phyloP scores from a whole-genome alignment of 2,113 vertebrate genomes.

The Nothoprocta pentlandii region DNA sequence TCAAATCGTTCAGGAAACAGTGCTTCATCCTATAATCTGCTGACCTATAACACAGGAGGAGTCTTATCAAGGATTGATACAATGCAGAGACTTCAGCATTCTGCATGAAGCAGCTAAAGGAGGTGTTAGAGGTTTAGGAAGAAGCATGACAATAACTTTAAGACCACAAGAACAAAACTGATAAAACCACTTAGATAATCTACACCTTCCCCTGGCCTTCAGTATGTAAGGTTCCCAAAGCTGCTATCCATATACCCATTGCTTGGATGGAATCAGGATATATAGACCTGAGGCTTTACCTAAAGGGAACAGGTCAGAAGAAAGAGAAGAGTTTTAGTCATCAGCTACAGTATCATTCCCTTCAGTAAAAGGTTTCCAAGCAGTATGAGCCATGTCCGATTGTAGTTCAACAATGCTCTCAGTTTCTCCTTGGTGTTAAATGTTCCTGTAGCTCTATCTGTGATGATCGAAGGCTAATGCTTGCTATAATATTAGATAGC shows the following conservation, averaged over 20 bases:
- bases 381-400: rapidly evolving
- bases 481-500: not conserved
- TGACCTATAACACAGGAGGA: not conserved
- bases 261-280: too few relatives aligned
- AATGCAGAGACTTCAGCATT: not conserved
- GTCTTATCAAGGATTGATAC: not conserved
- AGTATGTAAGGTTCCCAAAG: too few relatives aligned
- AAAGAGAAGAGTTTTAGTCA: not conserved
- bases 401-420: not conserved
- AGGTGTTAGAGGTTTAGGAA: too few relatives aligned
- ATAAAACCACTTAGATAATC: too few relatives aligned
- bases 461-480: not conserved
- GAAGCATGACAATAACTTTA: too few relatives aligned
- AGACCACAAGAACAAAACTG: too few relatives aligned
- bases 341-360: not conserved
- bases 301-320: too few relatives aligned
- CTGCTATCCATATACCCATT: too few relatives aligned
- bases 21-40: not conserved
- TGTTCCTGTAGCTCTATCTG: rapidly evolving
- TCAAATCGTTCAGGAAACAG: not conserved
- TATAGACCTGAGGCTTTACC: too few relatives aligned
- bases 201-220: too few relatives aligned
- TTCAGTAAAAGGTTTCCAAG: not conserved
- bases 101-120: not conserved
- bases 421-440: not conserved